Conservation (phyloP, 2,888 invertebrate species). For the Pharmacophagus antenor region DNA sequence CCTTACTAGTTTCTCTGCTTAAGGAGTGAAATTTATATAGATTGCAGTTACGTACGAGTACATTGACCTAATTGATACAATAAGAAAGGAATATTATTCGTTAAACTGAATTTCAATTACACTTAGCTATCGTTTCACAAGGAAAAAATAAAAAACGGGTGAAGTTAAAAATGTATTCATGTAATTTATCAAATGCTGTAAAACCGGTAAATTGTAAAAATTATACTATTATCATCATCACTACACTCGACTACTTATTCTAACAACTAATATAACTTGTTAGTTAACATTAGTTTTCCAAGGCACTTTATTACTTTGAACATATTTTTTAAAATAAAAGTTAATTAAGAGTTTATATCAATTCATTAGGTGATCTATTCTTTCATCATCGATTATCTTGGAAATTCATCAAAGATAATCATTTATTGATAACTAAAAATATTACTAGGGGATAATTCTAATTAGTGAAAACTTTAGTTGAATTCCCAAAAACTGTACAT, state of each 20-base stretch:
- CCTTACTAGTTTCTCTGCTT: too few relatives aligned
- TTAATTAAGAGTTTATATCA: background rate
- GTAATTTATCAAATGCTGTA: conserved; percentile 24
- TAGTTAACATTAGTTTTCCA: background rate
- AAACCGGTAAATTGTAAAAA: conserved; percentile 13
- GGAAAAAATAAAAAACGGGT: conserved; percentile 5
- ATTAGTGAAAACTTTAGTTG: too few relatives aligned
- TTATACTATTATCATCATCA: conserved; percentile 13
- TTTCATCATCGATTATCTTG: too few relatives aligned
- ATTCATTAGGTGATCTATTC: background rate
- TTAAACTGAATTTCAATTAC: too few relatives aligned
- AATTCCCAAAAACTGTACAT: too few relatives aligned
- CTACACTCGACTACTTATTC: conserved; percentile 2
- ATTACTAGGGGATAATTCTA: too few relatives aligned
- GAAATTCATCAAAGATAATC: too few relatives aligned
- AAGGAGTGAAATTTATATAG: too few relatives aligned
- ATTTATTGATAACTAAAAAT: too few relatives aligned
- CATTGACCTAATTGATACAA: too few relatives aligned
- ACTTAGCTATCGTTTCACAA: background rate
- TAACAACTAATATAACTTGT: background rate
- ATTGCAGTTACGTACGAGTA: too few relatives aligned
- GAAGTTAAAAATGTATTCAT: conserved; percentile 11
- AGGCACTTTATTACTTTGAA: conserved; percentile 26
- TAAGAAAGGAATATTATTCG: too few relatives aligned
- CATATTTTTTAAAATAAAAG: conserved; percentile 1